A percentile compares a stretch with the other conserved stretches of the same genome.
Evolutionary conservation across 1,140 invertebrate species (phyloP).

Genomic region (Caerostris extrusa): DNA sequence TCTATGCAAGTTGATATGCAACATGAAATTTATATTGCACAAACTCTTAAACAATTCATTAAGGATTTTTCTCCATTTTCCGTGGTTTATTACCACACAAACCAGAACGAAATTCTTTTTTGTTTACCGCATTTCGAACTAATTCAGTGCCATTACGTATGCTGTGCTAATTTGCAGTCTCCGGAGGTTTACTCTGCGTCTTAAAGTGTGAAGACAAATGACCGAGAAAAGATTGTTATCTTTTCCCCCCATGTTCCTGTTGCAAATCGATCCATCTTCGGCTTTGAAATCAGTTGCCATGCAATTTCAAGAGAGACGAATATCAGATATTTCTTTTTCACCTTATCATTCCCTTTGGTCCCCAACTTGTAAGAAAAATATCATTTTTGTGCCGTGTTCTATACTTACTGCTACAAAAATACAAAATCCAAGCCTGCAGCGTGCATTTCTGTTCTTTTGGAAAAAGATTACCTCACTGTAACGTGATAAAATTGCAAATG

Average conservation of each 20-base stretch:
- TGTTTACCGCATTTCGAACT: too few species aligned
- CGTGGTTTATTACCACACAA: too few species aligned
- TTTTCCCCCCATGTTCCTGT: not conserved
- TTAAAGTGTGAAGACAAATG: not conserved
- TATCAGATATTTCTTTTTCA: not conserved
- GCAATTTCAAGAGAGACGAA: slow-evolving; percentile 7
- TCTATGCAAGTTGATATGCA: too few species aligned
- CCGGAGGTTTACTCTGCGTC: not conserved
- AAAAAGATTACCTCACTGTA: slow-evolving; percentile 44
- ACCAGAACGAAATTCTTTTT: too few species aligned
- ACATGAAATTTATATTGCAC: too few species aligned
- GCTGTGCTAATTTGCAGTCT: not conserved
- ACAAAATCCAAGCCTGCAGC: not conserved
- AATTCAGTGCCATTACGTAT: too few species aligned
- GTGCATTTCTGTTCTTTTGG: not conserved
- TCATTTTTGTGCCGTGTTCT: not conserved
- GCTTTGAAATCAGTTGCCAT: not conserved
- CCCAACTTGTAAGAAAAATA: not conserved
- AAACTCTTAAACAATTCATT: too few species aligned
- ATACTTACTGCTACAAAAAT: not conserved
- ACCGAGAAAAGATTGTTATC: not conserved
- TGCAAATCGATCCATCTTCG: slow-evolving; percentile 7
- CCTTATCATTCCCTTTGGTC: not conserved
- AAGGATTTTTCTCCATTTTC: too few species aligned
- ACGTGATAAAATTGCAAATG: slow-evolving; percentile 57